Base-by-base conservation (phyloP, 2,888 invertebrate species). In the Drosophila neutralis region DNA sequence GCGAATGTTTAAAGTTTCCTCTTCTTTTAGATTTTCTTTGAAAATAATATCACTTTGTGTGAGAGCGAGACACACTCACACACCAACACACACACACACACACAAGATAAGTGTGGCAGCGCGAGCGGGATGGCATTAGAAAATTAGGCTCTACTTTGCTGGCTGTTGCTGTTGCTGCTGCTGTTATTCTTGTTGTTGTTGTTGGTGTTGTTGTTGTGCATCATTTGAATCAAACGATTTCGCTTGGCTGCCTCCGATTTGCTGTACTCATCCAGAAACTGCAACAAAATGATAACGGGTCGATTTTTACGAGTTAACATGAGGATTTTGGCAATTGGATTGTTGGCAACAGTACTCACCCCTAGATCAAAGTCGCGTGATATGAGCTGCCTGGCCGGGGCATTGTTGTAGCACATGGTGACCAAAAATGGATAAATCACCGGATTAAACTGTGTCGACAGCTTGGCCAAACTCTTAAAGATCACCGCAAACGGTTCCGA, bases 371-470 rank as follows among this genome's bases (percentile, higher is more conserved):
- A 93, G 78, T 93, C 92, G 78, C 89, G 91, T 57, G 91, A 84
- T 78, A 93, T 90, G 74, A 92, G 84, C 90, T 90, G 90, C 75
- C 92, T 91, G 45, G 93, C 93, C 38, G 90, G 80, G 7, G 90
- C 80, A 91, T 93, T 93, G 78, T 92, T 91, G 80, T 89, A 91
- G 80, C 91, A 93, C 71, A 93, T 89, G 29, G 92, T 92, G 64
- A 93, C 91, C 80, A 93, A 79, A 69, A 93, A 92, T 58, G 93
- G 93, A 90, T 93, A 93, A 51, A 93, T 91, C 58, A 93, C 92
- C 63, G 92, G 90, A 86, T 93, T 91, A 33, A 92, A 92, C 66
- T 92, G 86, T 62, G 89, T 86, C 70, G 93, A 91, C 77, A 93
- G 82, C 86, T 93, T 93, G 71, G 91, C 89, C 89, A 93, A 81